A percentile compares a stretch with the other conserved stretches of the same genome.
These are phyloP conservation scores for Carassius gibelio DNA, from an alignment of 2,113 vertebrate species.

Conservation along the genomic window DNA sequence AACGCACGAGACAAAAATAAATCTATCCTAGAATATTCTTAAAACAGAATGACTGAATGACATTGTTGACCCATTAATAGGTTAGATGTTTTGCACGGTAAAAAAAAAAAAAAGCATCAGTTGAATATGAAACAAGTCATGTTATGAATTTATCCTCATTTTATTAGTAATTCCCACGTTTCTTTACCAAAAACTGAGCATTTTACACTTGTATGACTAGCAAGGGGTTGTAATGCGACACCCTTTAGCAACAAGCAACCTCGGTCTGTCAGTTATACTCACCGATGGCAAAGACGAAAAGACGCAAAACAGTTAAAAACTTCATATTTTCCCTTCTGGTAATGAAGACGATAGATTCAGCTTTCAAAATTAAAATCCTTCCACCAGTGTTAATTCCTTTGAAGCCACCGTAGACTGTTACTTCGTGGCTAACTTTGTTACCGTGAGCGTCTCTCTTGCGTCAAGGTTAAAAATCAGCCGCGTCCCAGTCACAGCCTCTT, in stretches of 20 bases:
- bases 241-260: background rate
- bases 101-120: background rate
- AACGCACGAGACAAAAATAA: conserved; percentile 81
- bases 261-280: conserved; percentile 42
- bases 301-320: conserved; percentile 63
- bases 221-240: background rate
- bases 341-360: background rate
- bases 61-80: conserved; percentile 47
- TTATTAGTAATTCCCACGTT: background rate
- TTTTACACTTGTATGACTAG: background rate
- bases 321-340: conserved; percentile 68
- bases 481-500: background rate
- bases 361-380: conserved; percentile 8
- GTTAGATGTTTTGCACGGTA: background rate
- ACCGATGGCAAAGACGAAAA: conserved; percentile 74
- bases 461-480: conserved; percentile 22
- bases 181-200: background rate
- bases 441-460: background rate
- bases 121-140: no score
- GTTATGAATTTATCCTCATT: background rate
- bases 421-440: background rate
- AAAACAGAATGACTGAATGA: conserved; percentile 68
- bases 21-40: conserved; percentile 75
- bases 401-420: background rate
- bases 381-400: background rate